A percentile compares a stretch with the other conserved stretches of the same genome.
Evolutionary conservation across 2,888 invertebrate genomes (phyloP).

Genomic region (Oxytorus armatus): DNA sequence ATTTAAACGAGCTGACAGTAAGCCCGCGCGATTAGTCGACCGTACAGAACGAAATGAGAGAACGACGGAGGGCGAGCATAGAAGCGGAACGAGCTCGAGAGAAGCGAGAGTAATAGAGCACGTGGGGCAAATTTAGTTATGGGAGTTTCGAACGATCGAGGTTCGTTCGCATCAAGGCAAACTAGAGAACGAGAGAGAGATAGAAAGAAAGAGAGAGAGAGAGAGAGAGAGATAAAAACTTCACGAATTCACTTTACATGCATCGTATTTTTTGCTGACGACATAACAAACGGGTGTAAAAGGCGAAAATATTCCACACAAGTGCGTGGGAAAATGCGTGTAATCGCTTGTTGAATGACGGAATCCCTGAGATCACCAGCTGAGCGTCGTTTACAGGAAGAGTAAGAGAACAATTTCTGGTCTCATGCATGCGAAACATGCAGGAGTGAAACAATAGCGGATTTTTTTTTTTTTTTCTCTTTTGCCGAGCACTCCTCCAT

Average conservation of each 20-base stretch:
- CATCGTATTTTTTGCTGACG: slow-evolving; percentile 19
- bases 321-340: slow-evolving; percentile 60
- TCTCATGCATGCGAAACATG: neutral
- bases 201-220: neutral
- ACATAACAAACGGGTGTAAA: neutral
- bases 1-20: neutral
- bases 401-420: neutral
- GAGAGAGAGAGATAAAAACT: neutral
- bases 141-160: slow-evolving; percentile 4
- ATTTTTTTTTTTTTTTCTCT: slow-evolving; percentile 3
- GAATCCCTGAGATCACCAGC: slow-evolving; percentile 50
- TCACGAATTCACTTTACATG: slow-evolving; percentile 10
- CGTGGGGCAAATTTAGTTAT: slow-evolving; percentile 49
- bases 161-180: too few relatives aligned
- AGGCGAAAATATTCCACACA: slow-evolving; percentile 2
- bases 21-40: neutral
- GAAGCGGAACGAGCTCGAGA: slow-evolving; percentile 12
- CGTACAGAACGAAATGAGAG: slow-evolving; percentile 29
- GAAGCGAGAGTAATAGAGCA: slow-evolving; percentile 43
- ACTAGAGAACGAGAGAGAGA: neutral
- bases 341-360: slow-evolving; percentile 65
- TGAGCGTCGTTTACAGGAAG: neutral
- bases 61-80: slow-evolving; percentile 3
- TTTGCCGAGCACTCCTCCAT: neutral
- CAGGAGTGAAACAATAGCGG: slow-evolving; percentile 1